Conservation (phyloP, 1,140 invertebrate genomes). For the Phthorimaea operculella region DNA sequence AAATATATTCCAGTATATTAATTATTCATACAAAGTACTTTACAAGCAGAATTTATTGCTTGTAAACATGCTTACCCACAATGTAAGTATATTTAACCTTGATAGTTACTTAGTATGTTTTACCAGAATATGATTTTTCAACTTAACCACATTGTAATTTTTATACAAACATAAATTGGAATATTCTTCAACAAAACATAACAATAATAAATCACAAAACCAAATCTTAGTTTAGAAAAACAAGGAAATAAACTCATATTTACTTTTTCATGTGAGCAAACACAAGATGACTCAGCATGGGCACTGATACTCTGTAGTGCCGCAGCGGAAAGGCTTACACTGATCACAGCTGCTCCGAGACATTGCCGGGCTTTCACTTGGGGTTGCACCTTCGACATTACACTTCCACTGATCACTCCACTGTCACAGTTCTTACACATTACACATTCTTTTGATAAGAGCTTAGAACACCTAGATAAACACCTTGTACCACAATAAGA, state of each 20-base stretch:
- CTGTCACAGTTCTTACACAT: slow-evolving; percentile 54
- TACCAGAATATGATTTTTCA: not conserved
- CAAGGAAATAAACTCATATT: slow-evolving; percentile 47
- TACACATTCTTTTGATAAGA: slow-evolving; percentile 45
- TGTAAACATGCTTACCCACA: no score
- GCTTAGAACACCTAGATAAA: slow-evolving; percentile 50
- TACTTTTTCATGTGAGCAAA: slow-evolving; percentile 51
- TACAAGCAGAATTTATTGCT: no score
- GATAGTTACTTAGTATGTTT: not conserved
- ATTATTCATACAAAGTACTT: no score
- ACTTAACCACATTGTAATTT: not conserved
- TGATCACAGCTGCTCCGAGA: slow-evolving; percentile 19
- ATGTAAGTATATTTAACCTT: no score
- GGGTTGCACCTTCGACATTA: slow-evolving; percentile 10
- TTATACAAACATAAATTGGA: not conserved
- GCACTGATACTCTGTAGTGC: slow-evolving; percentile 11
- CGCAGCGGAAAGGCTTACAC: slow-evolving; percentile 24
- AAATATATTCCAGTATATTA: no score
- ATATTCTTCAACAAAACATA: not conserved
- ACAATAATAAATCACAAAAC: slow-evolving; percentile 20
- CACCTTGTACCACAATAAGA: slow-evolving; percentile 52
- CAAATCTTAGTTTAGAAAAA: slow-evolving; percentile 40
- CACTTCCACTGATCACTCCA: slow-evolving; percentile 66
- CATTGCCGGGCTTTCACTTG: not conserved
- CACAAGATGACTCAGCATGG: slow-evolving; percentile 23